Percentiles rank a stretch among this genome's conserved stretches.
phyloP scores from a whole-genome alignment of 2,113 vertebrate species.

The Philantomba maxwellii region DNA sequence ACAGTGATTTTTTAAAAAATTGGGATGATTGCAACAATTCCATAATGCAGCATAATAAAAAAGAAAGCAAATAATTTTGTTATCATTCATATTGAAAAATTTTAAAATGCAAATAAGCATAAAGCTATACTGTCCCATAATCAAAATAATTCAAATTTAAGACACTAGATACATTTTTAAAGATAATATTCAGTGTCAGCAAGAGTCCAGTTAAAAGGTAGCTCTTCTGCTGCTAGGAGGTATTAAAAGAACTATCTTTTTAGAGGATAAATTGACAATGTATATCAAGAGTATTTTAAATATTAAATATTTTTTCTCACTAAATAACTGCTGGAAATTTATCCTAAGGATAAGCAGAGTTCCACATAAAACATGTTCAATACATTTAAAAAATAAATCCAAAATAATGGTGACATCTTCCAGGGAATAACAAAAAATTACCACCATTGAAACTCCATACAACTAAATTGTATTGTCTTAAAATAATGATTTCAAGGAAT shows the following conservation, averaged over 20 bases:
- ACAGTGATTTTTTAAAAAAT: not conserved
- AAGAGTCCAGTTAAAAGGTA: not conserved
- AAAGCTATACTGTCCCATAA: not conserved
- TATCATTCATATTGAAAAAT: constrained; percentile 7
- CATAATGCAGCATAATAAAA: not conserved
- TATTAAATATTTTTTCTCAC: not conserved
- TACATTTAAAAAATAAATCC: not conserved
- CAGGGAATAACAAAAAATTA: not conserved
- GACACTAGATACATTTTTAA: constrained; percentile 5
- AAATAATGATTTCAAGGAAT: not conserved
- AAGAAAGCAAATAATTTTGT: not conserved
- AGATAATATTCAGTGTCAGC: not conserved
- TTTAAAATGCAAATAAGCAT: not conserved
- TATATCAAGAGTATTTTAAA: not conserved
- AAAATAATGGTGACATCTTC: not conserved
- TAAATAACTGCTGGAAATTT: not conserved
- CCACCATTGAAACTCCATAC: not conserved
- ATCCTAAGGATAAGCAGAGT: not conserved
- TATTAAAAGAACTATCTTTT: not conserved
- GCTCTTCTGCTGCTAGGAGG: not conserved
- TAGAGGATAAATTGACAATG: not conserved
- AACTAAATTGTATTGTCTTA: not conserved
- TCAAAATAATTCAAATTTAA: constrained; percentile 33
- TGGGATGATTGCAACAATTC: not conserved
- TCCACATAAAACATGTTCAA: not conserved